These are phyloP conservation scores for Leptobrachium leishanense DNA, from an alignment of 2,113 vertebrate genomes.

Conservation along the genomic window DNA sequence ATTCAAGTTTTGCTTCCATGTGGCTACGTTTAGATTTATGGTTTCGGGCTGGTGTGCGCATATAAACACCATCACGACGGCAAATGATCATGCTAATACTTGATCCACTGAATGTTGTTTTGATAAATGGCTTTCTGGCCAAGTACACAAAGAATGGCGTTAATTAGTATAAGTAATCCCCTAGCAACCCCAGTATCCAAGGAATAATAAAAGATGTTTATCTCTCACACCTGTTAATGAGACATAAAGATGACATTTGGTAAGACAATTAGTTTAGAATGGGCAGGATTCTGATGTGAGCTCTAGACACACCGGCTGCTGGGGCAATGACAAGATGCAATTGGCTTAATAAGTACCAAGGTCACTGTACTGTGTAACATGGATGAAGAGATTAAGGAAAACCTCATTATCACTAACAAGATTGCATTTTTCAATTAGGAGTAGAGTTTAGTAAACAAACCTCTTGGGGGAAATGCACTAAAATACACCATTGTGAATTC, in stretches of 20 bases:
- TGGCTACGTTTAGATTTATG: background rate
- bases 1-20: background rate
- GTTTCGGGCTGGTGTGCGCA: background rate
- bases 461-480: background rate
- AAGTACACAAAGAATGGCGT: slow-evolving; percentile 25
- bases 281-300: background rate
- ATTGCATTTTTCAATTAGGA: background rate
- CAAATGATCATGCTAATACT: slow-evolving; percentile 12
- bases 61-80: background rate
- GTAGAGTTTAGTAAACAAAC: background rate
- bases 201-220: slow-evolving; percentile 29
- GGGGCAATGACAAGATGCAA: background rate
- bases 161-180: slow-evolving; percentile 43
- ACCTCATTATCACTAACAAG: background rate
- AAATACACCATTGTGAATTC: background rate
- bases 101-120: slow-evolving; percentile 22
- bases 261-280: slow-evolving; percentile 5
- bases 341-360: background rate
- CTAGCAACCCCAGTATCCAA: slow-evolving; percentile 25
- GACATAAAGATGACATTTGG: slow-evolving; percentile 13
- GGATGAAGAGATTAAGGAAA: background rate
- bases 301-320: background rate
- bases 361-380: background rate
- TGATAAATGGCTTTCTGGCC: slow-evolving; percentile 32
- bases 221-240: slow-evolving; percentile 33